phyloP scores from a whole-genome alignment of 2,797 vertebrate genomes.

The Eulemur mongoz region DNA sequence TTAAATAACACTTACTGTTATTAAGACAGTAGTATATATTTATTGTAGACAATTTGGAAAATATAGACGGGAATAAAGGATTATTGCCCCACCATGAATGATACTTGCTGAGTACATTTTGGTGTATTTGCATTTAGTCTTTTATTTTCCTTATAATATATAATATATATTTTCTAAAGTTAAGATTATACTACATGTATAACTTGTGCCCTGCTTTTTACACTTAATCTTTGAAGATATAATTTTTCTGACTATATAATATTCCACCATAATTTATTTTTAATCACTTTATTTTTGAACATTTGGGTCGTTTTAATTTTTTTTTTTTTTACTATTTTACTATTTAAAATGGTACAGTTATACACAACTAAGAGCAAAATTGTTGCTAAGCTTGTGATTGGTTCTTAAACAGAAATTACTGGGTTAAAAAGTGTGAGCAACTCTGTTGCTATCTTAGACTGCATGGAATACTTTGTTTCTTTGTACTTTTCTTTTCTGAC shows the following conservation, averaged over 20 bases:
- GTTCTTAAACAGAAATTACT: neutral
- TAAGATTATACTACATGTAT: neutral
- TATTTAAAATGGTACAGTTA: slow-evolving; percentile 10
- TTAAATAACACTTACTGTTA: neutral
- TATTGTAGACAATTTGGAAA: neutral
- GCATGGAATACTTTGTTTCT: neutral
- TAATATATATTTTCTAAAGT: neutral
- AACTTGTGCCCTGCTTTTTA: neutral
- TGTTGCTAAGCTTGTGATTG: neutral
- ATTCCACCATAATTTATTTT: neutral
- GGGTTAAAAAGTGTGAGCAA: neutral
- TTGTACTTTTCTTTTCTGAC: neutral
- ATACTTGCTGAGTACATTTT: slow-evolving; percentile 2
- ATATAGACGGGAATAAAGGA: neutral
- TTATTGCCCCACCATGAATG: neutral
- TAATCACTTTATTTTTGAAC: neutral
- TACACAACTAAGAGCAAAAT: neutral
- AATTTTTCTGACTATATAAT: neutral
- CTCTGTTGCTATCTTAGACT: neutral
- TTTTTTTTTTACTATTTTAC: neutral
- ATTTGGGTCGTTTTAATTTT: neutral
- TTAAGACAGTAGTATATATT: neutral
- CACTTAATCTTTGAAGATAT: neutral
- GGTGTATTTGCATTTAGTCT: neutral
- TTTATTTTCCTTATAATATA: neutral